Conservation (phyloP, 2,113 vertebrate genomes). For the Cacatua alba region DNA sequence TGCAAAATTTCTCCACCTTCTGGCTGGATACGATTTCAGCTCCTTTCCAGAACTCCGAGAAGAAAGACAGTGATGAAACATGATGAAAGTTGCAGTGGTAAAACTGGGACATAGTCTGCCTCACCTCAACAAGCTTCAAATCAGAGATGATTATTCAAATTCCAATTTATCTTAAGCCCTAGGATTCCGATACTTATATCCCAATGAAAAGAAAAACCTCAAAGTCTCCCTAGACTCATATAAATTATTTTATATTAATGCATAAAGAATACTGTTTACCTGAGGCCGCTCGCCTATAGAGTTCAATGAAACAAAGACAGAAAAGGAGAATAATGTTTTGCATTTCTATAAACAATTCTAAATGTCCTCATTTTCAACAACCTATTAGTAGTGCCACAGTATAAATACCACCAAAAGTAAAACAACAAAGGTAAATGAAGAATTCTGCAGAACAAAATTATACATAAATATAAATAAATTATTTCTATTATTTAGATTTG, state of each 20-base stretch:
- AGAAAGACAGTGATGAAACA: neutral
- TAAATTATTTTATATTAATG: constrained; percentile 38
- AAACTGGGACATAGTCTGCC: neutral
- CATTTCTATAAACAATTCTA: constrained; percentile 46
- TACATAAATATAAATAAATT: neutral
- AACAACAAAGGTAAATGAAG: neutral
- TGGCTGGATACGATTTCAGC: neutral
- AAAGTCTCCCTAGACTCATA: constrained; percentile 4
- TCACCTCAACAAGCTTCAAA: neutral
- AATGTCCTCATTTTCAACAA: neutral
- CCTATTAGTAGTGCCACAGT: neutral
- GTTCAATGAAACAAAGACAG: constrained; percentile 31
- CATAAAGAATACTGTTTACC: neutral
- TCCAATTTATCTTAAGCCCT: neutral
- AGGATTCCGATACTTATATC: constrained; percentile 8
- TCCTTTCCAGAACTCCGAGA: neutral
- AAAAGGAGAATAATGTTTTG: constrained; percentile 4
- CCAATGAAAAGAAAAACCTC: neutral
- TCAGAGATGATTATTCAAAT: neutral
- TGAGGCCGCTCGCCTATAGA: constrained; percentile 1
- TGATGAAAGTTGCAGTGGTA: neutral
- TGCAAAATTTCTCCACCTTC: neutral
- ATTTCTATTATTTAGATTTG: neutral
- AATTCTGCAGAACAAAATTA: neutral
- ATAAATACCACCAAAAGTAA: neutral